Base-by-base conservation (phyloP, 2,113 vertebrate genomes). In the Oreotrochilus melanogaster region DNA sequence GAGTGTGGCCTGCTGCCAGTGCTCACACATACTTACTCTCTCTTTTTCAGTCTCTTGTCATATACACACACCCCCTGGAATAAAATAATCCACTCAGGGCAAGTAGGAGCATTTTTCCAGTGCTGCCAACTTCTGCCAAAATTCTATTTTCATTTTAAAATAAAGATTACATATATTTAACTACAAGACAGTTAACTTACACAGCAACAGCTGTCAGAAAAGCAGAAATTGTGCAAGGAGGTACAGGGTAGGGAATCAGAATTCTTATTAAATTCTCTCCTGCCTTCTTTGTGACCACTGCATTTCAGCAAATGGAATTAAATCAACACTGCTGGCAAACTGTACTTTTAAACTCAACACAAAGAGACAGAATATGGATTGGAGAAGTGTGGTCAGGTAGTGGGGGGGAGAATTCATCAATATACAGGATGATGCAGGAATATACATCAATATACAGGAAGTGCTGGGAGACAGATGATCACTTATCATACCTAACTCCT, bases 1-100 rank as follows among this genome's bases (percentile, higher is more conserved):
- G 33, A 86, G 23, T 8, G 27, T 78, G 88, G 78, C 78, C 67
- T 23, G 37, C 3, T 92, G 85, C 89, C 94, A 95, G 42, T 30
- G 72, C 78, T 71, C 71, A 89, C 79, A 86, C 62, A 74, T 42
- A 10, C 28, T 70, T 19, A 42, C 2, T 70, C 93, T 48, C 65
- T 74, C 47, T 86, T 94, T 88, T 76, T 57, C 92, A 95, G 72
- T 61, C 88, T 88, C 47, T 80, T 80, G 33, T 37, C 60, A 61
- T 22, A 86, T 5, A 74, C 43, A 80, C 37, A 56, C 58, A n/a
- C 11, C 3, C 31, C 53, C 85, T 37, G 51, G 56, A 82, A 70
- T 69, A 56, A 62, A 84, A 14, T 31, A 88, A 73, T 73, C 50
- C 8, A 0, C 72, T 86, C 37, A n/a, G 85, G 54, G 58, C 62